Evolutionary conservation across 2,888 invertebrate species (phyloP).

Genomic region (Sphaerophoria rueppellii): DNA sequence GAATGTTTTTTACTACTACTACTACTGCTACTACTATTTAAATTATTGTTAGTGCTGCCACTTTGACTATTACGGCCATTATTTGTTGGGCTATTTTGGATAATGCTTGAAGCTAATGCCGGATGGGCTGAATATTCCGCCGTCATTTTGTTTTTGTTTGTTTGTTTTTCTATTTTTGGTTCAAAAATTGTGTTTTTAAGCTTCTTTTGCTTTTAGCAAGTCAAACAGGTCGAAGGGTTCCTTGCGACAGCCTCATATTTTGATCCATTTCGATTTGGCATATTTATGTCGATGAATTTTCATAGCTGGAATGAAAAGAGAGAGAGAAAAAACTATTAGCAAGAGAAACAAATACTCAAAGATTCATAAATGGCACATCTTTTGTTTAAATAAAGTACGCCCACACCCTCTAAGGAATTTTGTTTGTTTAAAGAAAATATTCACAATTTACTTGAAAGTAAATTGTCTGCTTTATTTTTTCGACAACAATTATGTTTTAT

Average conservation of each 20-base stretch:
- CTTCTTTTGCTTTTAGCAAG: neutral
- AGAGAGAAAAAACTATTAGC: neutral
- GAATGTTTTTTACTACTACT: constrained; percentile 75
- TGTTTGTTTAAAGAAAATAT: too few species aligned
- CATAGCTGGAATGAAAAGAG: constrained; percentile 59
- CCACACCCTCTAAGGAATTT: too few species aligned
- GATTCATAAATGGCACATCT: too few species aligned
- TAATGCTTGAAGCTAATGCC: constrained; percentile 79
- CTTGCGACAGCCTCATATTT: constrained; percentile 46
- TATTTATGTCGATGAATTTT: constrained; percentile 69
- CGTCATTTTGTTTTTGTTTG: constrained; percentile 76
- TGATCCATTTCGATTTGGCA: constrained; percentile 68
- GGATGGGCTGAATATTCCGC: constrained; percentile 80
- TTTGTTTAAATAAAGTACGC: too few species aligned
- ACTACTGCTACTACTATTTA: constrained; percentile 60
- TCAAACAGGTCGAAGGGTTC: constrained; percentile 12
- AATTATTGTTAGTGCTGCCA: constrained; percentile 65
- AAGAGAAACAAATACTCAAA: too few species aligned
- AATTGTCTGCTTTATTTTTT: too few species aligned
- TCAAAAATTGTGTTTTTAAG: constrained; percentile 13
- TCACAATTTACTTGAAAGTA: too few species aligned
- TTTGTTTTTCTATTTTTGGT: constrained; percentile 34
- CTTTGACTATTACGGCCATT: constrained; percentile 55
- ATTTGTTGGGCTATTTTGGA: constrained; percentile 72
- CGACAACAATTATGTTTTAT: constrained; percentile 9